Conservation (phyloP, 2,797 vertebrate species). For the Microctenopoma steveboyesi region DNA sequence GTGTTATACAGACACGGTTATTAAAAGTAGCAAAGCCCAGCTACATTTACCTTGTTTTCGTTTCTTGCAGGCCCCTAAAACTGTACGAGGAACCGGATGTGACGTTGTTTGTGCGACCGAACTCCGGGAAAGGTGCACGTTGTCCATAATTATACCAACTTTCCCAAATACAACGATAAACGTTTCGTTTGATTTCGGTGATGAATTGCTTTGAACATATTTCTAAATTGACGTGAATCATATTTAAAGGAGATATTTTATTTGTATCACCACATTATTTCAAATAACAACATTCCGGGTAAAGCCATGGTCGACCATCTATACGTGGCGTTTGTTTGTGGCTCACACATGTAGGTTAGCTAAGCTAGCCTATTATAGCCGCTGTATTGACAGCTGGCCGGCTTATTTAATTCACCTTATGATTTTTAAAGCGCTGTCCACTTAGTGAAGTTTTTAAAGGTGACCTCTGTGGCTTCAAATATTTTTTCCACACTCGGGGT, state of each 20-base stretch:
- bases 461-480: not conserved
- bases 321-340: constrained; percentile 45
- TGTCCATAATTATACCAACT: constrained; percentile 6
- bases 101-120: constrained; percentile 60
- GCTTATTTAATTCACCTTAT: not conserved
- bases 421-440: not conserved
- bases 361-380: constrained; percentile 35
- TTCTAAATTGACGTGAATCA: fast-evolving
- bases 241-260: not conserved
- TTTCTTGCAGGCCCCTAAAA: constrained; percentile 77
- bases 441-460: fast-evolving
- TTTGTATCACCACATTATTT: not conserved
- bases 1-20: not conserved
- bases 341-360: constrained; percentile 60
- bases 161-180: too few relatives aligned
- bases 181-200: fast-evolving
- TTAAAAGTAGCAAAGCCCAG: constrained; percentile 42
- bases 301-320: constrained; percentile 46
- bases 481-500: constrained; percentile 24
- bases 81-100: constrained; percentile 78
- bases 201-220: fast-evolving
- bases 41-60: constrained; percentile 71
- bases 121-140: constrained; percentile 55
- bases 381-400: not conserved
- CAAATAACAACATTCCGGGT: constrained; percentile 45